Conservation (phyloP, 2,113 vertebrate species). For the Centrocercus urophasianus region DNA sequence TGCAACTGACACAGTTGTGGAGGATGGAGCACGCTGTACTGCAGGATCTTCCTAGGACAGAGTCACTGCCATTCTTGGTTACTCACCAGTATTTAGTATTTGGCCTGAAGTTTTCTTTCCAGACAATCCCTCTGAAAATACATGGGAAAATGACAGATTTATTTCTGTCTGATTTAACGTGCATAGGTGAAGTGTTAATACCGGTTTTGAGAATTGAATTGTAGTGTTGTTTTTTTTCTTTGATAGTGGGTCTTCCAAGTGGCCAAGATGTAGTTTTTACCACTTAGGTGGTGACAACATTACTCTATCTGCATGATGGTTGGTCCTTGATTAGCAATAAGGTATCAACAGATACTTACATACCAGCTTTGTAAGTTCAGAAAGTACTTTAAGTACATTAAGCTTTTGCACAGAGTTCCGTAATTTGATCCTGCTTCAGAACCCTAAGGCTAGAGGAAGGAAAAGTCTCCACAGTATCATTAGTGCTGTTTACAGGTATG, state of each 20-base stretch:
- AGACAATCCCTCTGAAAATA: not conserved
- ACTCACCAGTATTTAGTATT: not conserved
- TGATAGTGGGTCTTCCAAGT: not conserved
- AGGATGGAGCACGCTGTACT: not conserved
- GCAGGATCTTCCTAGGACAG: not conserved
- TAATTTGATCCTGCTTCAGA: not conserved
- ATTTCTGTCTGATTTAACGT: not conserved
- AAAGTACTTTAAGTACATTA: not conserved
- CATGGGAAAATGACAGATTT: not conserved
- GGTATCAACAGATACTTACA: not conserved
- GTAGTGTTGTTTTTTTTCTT: not conserved
- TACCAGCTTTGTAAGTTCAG: not conserved
- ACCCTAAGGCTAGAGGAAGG: not conserved
- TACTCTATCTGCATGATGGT: not conserved
- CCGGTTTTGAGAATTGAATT: not conserved
- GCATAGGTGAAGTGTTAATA: not conserved
- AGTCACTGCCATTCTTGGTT: not conserved
- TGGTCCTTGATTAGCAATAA: not conserved
- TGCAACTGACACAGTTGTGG: not conserved
- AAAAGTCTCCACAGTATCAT: accelerated
- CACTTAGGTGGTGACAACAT: not conserved
- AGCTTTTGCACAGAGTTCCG: accelerated
- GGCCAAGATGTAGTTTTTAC: not conserved
- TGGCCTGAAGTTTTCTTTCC: not conserved
- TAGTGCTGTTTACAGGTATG: accelerated